phyloP scores from a whole-genome alignment of 2,113 vertebrate genomes.

The Centropristis striata region DNA sequence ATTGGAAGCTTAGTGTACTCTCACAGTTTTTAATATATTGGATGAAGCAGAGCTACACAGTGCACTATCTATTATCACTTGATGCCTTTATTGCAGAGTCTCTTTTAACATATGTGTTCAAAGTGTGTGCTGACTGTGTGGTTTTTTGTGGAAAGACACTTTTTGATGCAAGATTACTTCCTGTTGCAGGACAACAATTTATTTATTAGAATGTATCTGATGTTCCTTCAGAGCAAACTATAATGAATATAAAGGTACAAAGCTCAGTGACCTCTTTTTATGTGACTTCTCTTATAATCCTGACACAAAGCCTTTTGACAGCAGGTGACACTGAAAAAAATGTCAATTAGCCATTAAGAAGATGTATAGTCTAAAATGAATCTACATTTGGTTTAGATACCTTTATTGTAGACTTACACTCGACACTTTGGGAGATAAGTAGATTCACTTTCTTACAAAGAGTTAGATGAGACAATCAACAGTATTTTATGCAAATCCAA shows the following conservation, averaged over 20 bases:
- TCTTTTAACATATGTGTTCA: neutral
- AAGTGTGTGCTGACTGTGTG: neutral
- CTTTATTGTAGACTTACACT: too few species aligned
- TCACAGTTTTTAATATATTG: neutral
- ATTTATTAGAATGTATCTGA: neutral
- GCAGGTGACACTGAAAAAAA: neutral
- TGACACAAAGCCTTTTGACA: neutral
- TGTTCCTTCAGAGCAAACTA: neutral
- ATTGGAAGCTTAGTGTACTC: neutral
- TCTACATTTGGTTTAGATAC: too few species aligned
- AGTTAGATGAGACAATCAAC: neutral
- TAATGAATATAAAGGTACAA: neutral
- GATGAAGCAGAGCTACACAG: constrained; percentile 7
- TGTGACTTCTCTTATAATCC: neutral
- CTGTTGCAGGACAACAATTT: neutral
- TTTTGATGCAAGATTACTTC: neutral
- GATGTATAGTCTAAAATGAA: too few species aligned
- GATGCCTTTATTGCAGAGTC: neutral
- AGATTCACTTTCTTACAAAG: neutral
- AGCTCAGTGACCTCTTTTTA: neutral
- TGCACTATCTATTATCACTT: constrained; percentile 3
- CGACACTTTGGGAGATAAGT: neutral
- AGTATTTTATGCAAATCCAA: neutral
- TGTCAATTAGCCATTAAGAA: neutral
- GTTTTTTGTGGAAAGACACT: neutral